phyloP scores from a whole-genome alignment of 37 sponge, comb jelly and placozoan genomes.

The Aplysina aerophoba region DNA sequence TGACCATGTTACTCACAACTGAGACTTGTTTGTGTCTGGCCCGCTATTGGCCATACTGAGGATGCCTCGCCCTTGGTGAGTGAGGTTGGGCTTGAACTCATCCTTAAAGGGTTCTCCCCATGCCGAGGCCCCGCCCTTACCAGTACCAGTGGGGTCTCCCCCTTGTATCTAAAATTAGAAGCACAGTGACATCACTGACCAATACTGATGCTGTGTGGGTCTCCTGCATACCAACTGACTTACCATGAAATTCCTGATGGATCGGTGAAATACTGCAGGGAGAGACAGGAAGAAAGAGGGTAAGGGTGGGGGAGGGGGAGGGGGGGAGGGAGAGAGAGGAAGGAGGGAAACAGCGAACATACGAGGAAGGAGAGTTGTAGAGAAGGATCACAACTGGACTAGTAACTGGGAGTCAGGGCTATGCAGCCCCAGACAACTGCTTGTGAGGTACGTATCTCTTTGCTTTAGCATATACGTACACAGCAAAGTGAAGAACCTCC shows the following conservation, averaged over 20 bases:
- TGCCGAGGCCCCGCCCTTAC: slow-evolving; percentile 87
- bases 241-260: slow-evolving; percentile 96
- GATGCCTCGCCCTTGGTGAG: slow-evolving; percentile 88
- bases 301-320: too few species aligned
- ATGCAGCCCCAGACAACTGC: too few species aligned
- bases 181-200: neutral
- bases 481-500: too few species aligned
- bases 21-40: slow-evolving; percentile 89
- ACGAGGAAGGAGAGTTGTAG: too few species aligned
- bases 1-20: slow-evolving; percentile 68
- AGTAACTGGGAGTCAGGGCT: too few species aligned
- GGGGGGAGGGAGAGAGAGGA: too few species aligned
- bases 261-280: slow-evolving; percentile 86
- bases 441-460: too few species aligned
- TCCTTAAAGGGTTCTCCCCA: slow-evolving; percentile 90
- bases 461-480: too few species aligned
- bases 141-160: slow-evolving; percentile 90
- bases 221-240: neutral
- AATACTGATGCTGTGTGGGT: neutral
- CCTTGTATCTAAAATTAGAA: slow-evolving; percentile 79
- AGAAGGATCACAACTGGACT: too few species aligned
- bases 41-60: slow-evolving; percentile 97
- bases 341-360: too few species aligned
- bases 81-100: slow-evolving; percentile 92
- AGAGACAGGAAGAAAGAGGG: too few species aligned